phyloP scores from a whole-genome alignment of 2,113 vertebrate species.

The Zapus hudsonius region DNA sequence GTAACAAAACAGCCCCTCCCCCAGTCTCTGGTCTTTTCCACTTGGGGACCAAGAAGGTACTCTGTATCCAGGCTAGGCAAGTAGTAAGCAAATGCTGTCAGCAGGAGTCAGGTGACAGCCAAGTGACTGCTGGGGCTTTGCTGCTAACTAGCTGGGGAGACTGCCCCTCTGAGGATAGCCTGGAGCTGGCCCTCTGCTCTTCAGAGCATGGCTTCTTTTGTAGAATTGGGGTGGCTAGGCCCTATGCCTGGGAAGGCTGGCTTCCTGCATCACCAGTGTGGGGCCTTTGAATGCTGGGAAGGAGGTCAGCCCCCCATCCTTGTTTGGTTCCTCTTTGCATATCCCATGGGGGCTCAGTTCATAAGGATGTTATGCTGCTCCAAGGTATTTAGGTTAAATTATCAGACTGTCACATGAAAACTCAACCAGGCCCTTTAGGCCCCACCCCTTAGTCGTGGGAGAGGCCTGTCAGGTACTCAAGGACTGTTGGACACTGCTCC shows the following conservation, averaged over 20 bases:
- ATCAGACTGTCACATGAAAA: background rate
- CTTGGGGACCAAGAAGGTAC: background rate
- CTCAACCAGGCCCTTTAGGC: background rate
- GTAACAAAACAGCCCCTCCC: too few relatives aligned
- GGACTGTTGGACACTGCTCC: background rate
- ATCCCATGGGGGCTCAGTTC: too few relatives aligned
- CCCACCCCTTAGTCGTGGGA: background rate
- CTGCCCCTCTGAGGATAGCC: background rate
- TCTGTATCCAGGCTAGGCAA: background rate
- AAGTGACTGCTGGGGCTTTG: background rate
- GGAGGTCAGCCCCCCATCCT: background rate
- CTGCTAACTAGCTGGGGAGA: background rate
- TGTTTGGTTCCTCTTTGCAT: background rate
- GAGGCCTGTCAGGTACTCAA: background rate
- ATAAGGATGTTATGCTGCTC: accelerated
- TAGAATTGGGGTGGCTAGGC: background rate
- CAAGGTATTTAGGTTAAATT: background rate
- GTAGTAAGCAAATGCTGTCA: background rate
- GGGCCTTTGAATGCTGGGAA: background rate
- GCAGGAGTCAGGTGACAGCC: background rate
- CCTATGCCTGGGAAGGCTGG: accelerated
- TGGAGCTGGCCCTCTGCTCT: background rate
- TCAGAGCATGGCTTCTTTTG: background rate
- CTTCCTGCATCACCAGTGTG: background rate
- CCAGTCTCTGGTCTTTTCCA: background rate